Evolutionary conservation across 1,140 invertebrate species (phyloP), one percentile per base, ranked within the genome.

Genomic region (Drosophila kepulauana): DNA sequence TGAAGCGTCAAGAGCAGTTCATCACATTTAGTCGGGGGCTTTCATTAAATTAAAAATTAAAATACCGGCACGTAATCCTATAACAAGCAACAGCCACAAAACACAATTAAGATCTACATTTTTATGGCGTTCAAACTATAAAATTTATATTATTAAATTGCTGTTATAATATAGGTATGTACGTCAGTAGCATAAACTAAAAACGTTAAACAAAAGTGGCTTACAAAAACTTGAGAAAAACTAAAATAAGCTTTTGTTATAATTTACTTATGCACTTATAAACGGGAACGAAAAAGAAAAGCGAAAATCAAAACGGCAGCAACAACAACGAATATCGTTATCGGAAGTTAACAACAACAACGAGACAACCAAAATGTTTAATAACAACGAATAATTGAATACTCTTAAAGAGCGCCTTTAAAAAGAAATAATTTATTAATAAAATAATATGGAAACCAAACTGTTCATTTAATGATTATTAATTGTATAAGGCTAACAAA

Each of bases 81-180:
- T 87, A 87, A 84, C 84, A 87, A 84, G 84, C 54, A 81, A 66
- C 84, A 64, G 71, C 58, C 20, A 67, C 45, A 48, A 81, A 89
- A 88, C 81, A 80, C 70, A 88, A 88, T 88, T 88, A 88, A 89
- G 84, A 85, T 75, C 84, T 41, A 88, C 85, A 88, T 88, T 88
- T 88, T 88, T 81, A 89, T 89, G 78, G 77, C 78, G 84, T 79
- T 89, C 85, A 89, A 88, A 89, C 85, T 89, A 84, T 85, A 89
- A 89, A 88, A 88, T 88, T 72, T 87, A 89, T 88, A 88, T 88
- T 80, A 88, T 88, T 88, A 88, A 84, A 88, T 85, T 88, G 74
- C 81, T 89, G 84, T 88, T 88, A 84, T 82, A 82, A 79, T 75
- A 49, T 25, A 25, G 20, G 20, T 25, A 25, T 25, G 20, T 25